Evolutionary conservation across 2,113 vertebrate genomes (phyloP).

Genomic region (Phalacrocorax pelagicus): DNA sequence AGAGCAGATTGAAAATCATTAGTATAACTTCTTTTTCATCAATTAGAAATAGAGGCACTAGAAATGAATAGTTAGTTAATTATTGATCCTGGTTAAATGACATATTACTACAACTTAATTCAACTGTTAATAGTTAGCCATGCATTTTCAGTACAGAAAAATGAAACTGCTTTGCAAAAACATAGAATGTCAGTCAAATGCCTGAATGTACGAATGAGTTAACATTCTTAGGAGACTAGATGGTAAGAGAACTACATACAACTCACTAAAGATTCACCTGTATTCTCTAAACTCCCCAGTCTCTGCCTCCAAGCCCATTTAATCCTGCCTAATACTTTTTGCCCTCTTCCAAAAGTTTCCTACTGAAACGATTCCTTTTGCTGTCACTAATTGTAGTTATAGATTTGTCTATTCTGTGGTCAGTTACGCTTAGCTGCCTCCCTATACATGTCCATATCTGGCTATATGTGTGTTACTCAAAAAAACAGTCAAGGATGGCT

Average conservation of each 20-base stretch:
- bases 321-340: not conserved
- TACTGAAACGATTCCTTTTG: not conserved
- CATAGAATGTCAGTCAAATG: not conserved
- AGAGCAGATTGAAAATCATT: not conserved
- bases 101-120: not conserved
- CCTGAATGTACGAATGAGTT: not conserved
- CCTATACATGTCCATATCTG: not conserved
- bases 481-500: not conserved
- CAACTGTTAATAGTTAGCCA: not conserved
- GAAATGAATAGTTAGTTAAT: not conserved
- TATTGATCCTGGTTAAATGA: not conserved
- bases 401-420: slow-evolving; percentile 18
- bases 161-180: not conserved
- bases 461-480: not conserved
- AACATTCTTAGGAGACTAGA: not conserved
- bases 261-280: not conserved
- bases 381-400: not conserved
- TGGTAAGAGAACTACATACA: not conserved
- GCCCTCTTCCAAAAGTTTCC: not conserved
- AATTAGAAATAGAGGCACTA: not conserved
- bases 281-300: not conserved
- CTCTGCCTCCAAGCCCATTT: not conserved
- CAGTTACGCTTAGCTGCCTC: slow-evolving; percentile 50
- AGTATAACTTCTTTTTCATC: not conserved
- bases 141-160: not conserved